Conservation (phyloP, 2,888 invertebrate species). For the Podabrus alpinus region DNA sequence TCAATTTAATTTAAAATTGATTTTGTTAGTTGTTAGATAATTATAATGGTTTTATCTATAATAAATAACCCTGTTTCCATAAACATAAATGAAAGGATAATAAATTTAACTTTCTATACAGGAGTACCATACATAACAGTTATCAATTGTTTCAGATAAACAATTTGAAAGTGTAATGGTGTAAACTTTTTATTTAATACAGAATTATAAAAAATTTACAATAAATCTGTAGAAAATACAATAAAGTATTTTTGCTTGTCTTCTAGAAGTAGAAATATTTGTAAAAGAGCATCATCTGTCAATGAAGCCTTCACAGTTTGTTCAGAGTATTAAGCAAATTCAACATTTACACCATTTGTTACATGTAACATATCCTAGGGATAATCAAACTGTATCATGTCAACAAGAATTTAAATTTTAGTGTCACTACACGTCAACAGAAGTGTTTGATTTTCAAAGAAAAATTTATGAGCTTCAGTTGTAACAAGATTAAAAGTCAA, state of each 20-base stretch:
- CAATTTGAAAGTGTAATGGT: too few species aligned
- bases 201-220: not conserved
- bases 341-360: not conserved
- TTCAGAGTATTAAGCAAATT: not conserved
- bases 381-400: not conserved
- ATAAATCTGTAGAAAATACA: not conserved
- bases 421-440: not conserved
- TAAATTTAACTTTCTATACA: too few species aligned
- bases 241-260: not conserved
- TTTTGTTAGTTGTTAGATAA: too few species aligned
- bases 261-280: not conserved
- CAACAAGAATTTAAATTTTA: not conserved
- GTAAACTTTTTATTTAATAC: too few species aligned
- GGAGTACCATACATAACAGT: too few species aligned
- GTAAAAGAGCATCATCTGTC: not conserved
- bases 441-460: not conserved
- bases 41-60: too few species aligned
- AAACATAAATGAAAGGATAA: too few species aligned
- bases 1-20: too few species aligned
- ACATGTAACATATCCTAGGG: not conserved
- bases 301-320: not conserved
- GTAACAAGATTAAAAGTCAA: not conserved
- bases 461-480: not conserved
- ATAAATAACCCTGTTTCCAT: too few species aligned
- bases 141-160: too few species aligned